Conservation (phyloP, 2,888 invertebrate genomes). For the Noctua pronuba region DNA sequence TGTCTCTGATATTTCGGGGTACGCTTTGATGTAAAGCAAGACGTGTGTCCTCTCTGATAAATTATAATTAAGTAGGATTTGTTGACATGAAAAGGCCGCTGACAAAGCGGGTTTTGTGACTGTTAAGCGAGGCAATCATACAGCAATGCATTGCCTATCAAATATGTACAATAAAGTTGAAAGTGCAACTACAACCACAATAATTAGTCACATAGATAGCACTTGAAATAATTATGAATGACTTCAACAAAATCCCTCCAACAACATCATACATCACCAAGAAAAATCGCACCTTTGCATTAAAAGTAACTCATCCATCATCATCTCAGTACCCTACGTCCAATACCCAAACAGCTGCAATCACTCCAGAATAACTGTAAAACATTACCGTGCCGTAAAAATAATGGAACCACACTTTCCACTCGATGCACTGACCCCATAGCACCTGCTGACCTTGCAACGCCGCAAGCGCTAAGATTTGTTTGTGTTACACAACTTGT, state of each 20-base stretch:
- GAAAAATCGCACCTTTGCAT: background rate
- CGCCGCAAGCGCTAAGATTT: constrained; percentile 68
- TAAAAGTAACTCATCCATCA: too few relatives aligned
- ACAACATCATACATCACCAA: too few relatives aligned
- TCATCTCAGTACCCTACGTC: background rate
- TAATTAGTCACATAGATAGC: background rate
- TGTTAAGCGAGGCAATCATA: background rate
- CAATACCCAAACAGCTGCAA: background rate
- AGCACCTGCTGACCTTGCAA: constrained; percentile 87
- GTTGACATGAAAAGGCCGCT: background rate
- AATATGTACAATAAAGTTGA: background rate
- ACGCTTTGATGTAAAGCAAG: background rate
- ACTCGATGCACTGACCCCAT: constrained; percentile 83
- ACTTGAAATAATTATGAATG: background rate
- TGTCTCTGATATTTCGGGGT: background rate
- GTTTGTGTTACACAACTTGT: constrained; percentile 56
- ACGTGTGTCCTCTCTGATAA: background rate
- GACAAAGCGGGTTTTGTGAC: background rate
- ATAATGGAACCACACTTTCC: constrained; percentile 70
- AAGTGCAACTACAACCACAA: background rate
- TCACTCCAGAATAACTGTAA: constrained; percentile 22
- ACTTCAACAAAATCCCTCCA: background rate
- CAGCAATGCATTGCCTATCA: background rate
- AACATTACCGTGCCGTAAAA: constrained; percentile 55
- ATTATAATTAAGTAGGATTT: background rate